Percentiles rank a stretch among this genome's conserved stretches.
These are phyloP conservation scores for Ailurus styani DNA, from an alignment of 2,113 vertebrate species.

Conservation along the genomic window DNA sequence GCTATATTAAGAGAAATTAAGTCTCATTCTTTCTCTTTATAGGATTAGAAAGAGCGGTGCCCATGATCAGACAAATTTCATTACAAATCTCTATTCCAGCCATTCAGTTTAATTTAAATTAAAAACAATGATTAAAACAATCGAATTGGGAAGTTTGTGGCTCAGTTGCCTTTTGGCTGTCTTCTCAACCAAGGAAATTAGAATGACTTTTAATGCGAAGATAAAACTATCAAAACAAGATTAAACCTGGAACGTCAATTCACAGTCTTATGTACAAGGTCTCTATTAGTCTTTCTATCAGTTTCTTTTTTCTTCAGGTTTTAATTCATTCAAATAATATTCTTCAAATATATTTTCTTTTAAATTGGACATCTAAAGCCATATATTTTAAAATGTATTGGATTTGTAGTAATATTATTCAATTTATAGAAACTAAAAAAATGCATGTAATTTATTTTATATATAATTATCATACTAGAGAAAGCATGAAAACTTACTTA, in stretches of 20 bases:
- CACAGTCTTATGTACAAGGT: background rate
- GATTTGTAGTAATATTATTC: background rate
- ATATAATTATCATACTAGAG: background rate
- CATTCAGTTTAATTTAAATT: background rate
- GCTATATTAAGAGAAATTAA: background rate
- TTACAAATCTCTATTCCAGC: background rate
- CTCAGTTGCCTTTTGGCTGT: background rate
- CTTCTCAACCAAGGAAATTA: conserved; percentile 7
- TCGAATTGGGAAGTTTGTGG: background rate
- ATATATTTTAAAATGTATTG: background rate
- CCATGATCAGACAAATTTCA: background rate
- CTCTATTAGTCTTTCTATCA: background rate
- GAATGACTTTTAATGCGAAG: background rate
- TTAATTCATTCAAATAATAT: background rate
- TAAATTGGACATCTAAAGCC: background rate
- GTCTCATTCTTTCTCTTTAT: background rate
- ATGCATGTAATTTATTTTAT: background rate
- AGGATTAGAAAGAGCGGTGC: background rate
- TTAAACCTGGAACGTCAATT: background rate
- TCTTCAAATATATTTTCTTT: background rate
- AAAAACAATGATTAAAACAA: conserved; percentile 6
- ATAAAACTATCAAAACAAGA: background rate
- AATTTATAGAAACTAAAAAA: background rate
- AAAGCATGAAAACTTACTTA: background rate
- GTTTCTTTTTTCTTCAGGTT: background rate